phyloP scores from a whole-genome alignment of 2,888 invertebrate genomes.

The Drosophila fulvimacula region DNA sequence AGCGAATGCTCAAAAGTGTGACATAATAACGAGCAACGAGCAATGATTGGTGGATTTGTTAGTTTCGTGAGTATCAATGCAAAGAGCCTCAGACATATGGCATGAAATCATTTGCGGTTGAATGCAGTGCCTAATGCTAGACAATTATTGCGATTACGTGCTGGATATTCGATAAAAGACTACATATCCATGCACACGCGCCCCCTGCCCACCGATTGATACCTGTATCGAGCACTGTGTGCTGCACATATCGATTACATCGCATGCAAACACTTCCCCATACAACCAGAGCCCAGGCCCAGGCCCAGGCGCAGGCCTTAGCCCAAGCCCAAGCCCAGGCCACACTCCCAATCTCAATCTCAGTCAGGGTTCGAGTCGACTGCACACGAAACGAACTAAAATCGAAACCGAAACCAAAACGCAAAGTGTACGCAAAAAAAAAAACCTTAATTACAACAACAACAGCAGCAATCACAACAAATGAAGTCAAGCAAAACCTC shows the following conservation, averaged over 20 bases:
- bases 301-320: background rate
- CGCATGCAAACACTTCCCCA: conserved; percentile 68
- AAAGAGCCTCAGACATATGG: conserved; percentile 18
- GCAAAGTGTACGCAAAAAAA: conserved; percentile 43
- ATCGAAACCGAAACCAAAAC: conserved; percentile 55
- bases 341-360: conserved; percentile 23
- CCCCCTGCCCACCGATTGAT: conserved; percentile 4
- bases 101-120: conserved; percentile 68
- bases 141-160: conserved; percentile 66
- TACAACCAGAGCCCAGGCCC: background rate
- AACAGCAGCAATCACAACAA: conserved; percentile 26
- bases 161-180: conserved; percentile 52
- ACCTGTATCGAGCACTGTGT: conserved; percentile 5
- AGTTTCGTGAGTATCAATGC: conserved; percentile 32
- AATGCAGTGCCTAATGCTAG: conserved; percentile 68
- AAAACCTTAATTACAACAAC: conserved; percentile 65
- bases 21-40: conserved; percentile 63
- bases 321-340: background rate
- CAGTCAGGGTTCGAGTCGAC: conserved; percentile 47
- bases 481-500: conserved; percentile 71
- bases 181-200: conserved; percentile 6
- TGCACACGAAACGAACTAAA: conserved; percentile 39
- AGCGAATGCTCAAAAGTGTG: conserved; percentile 66
- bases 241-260: conserved; percentile 58
- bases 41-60: conserved; percentile 20